These are phyloP conservation scores for Therioaphis trifolii DNA, from an alignment of 2,888 invertebrate genomes.

Conservation along the genomic window DNA sequence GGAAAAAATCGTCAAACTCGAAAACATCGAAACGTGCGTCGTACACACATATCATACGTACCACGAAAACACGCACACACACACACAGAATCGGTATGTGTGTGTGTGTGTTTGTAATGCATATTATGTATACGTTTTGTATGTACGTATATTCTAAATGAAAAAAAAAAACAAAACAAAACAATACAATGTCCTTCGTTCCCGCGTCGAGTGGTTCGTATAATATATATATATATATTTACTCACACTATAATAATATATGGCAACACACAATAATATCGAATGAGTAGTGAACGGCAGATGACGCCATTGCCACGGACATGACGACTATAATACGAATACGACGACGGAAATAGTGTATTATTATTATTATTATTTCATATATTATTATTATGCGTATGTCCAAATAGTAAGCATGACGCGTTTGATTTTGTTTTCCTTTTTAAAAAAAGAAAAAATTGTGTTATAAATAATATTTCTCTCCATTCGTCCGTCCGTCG, in stretches of 20 bases:
- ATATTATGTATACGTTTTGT: no score
- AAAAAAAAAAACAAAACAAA: neutral
- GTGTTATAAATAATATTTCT: no score
- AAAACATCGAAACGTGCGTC: neutral
- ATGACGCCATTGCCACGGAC: conserved; percentile 10
- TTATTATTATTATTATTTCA: no score
- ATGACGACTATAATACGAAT: no score
- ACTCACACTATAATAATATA: no score
- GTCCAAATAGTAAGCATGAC: conserved; percentile 20
- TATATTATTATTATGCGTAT: neutral
- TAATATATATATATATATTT: no score
- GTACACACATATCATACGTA: neutral
- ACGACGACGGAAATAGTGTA: neutral
- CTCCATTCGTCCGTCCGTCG: neutral
- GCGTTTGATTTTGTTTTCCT: conserved; percentile 29
- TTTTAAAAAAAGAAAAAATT: no score
- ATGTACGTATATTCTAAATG: neutral
- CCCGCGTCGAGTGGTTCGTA: no score
- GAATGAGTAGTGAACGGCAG: neutral
- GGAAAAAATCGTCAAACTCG: neutral
- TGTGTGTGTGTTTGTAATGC: no score
- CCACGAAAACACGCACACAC: neutral
- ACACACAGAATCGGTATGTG: no score
- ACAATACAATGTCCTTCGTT: conserved; percentile 19
- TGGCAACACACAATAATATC: neutral